These are phyloP conservation scores for Trisateles emortualis DNA, from an alignment of 2,888 invertebrate species.

Conservation along the genomic window DNA sequence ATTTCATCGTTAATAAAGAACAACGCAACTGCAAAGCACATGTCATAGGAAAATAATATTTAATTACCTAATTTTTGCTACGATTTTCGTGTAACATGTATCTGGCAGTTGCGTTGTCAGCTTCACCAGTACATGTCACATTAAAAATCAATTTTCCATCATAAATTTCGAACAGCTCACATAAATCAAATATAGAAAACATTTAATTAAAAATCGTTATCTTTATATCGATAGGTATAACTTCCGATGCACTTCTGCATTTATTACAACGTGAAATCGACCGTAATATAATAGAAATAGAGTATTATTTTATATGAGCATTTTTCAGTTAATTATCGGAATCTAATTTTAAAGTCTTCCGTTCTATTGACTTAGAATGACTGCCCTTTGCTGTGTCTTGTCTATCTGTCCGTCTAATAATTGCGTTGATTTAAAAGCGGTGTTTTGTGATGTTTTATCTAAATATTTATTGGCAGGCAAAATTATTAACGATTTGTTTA, in stretches of 20 bases:
- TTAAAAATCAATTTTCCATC: neutral
- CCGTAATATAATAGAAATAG: accelerated
- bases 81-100: no score
- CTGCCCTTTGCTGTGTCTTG: slow-evolving; percentile 45
- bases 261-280: slow-evolving; percentile 6
- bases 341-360: slow-evolving; percentile 61
- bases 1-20: no score
- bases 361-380: slow-evolving; percentile 70
- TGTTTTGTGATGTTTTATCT: slow-evolving; percentile 14
- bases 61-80: no score
- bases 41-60: no score
- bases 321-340: slow-evolving; percentile 23
- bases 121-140: neutral
- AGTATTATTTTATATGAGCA: slow-evolving; percentile 10
- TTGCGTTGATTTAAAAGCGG: slow-evolving; percentile 8
- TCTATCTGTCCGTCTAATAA: slow-evolving; percentile 21
- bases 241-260: slow-evolving; percentile 33
- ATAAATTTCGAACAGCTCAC: neutral
- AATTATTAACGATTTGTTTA: slow-evolving; percentile 16
- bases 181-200: slow-evolving; percentile 20
- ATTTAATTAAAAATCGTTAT: slow-evolving; percentile 26
- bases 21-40: no score
- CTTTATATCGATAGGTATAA: slow-evolving; percentile 17
- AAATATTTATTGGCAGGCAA: slow-evolving; percentile 17
- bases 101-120: no score